Conservation (phyloP, 2,113 vertebrate species). For the Cygnus buccinator region DNA sequence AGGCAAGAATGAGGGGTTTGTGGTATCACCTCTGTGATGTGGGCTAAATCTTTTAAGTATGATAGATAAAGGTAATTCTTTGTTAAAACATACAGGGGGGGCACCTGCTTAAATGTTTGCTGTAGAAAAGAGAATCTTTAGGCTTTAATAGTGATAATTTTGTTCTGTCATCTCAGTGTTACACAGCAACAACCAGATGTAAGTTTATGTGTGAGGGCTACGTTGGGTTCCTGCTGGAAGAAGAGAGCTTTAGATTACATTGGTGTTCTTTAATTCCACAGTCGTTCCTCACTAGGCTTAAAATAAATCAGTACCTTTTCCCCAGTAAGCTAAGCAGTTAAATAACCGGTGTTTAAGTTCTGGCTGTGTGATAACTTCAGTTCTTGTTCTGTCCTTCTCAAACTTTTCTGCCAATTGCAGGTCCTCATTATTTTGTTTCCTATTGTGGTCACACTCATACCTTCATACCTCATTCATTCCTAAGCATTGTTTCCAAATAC, state of each 20-base stretch:
- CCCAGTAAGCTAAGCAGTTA: background rate
- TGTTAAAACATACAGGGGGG: background rate
- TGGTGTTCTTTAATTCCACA: background rate
- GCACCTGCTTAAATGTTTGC: background rate
- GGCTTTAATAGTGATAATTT: background rate
- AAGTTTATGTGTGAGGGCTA: accelerated
- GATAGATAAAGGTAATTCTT: background rate
- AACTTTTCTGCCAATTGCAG: background rate
- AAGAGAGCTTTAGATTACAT: background rate
- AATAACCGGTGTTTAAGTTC: background rate
- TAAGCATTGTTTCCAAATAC: background rate
- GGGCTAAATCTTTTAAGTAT: background rate
- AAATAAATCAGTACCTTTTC: background rate
- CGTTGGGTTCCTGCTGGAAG: background rate
- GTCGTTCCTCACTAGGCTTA: background rate
- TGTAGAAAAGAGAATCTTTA: background rate
- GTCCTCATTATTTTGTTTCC: background rate
- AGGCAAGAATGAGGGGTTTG: background rate
- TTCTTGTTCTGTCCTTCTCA: background rate
- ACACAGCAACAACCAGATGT: background rate
- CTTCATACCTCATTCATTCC: background rate
- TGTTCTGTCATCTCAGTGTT: background rate
- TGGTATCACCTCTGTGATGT: background rate
- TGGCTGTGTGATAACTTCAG: background rate
- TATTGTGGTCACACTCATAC: background rate